Base-by-base conservation (phyloP, 2,797 vertebrate species). In the Myiotriccus ornatus region DNA sequence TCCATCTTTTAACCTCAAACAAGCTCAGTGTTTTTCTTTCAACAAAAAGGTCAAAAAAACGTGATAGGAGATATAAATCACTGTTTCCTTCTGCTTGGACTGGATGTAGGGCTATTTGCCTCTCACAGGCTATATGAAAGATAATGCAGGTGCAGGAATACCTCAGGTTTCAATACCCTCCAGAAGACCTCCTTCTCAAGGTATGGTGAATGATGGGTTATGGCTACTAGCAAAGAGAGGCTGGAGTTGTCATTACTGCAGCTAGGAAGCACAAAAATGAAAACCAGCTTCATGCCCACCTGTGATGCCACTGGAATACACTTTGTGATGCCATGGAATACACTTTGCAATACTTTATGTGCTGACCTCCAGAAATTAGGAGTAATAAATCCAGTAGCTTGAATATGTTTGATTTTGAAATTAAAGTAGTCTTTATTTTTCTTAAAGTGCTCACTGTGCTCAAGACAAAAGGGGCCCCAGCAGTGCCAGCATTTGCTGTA, bases 1-100 rank as follows among this genome's bases (percentile, higher is more conserved):
- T 92, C 82, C 64, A 7, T 80, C 80, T 92, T 83, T 82, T 65
- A 27, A 39, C 84, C 69, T 84, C 94, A 89, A 94, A 90, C 63
- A 90, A 92, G n/a, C 37, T 87, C 60, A 20, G 37, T 74, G 47
- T 60, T 82, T 73, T 70, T 87, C 60, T 76, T 87, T 34, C 32
- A 70, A 75, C 52, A 56, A 43, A 81, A 96, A 63, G 65, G 57
- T 90, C 76, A 95, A 86, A 87, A 91, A 67, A 89, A 17, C 18
- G 27, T 30, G 5, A n/a, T 59, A 73, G 0, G 1, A 76, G 87
- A 60, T 77, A 74, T 28, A 82, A 90, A 63, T 84, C 67, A 70
- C 34, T 69, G 9, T 55, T 88, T 91, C 41, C n/a, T 87, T 74
- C 70, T 90, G 17, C 41, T 84, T 87, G 25, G 17, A 55, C 46